These are phyloP conservation scores for Papilio gigon DNA, from an alignment of 2,888 invertebrate genomes.

Conservation along the genomic window DNA sequence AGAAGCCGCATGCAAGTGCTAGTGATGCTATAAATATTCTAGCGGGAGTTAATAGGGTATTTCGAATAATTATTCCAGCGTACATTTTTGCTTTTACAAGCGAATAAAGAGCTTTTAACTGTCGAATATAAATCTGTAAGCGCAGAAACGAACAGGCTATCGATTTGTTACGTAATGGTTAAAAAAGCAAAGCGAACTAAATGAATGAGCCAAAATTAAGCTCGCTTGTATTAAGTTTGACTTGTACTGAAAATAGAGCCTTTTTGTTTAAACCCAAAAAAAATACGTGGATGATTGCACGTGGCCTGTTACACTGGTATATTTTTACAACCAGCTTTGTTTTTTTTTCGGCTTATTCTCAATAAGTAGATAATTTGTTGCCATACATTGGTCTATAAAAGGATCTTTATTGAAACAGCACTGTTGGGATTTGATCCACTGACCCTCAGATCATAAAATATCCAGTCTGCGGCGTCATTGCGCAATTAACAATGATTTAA, in stretches of 20 bases:
- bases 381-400: neutral
- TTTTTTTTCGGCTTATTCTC: too few species aligned
- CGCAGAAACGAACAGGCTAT: constrained; percentile 18
- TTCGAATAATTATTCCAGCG: constrained; percentile 36
- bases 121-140: constrained; percentile 39
- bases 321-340: too few species aligned
- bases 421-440: neutral
- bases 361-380: too few species aligned
- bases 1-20: constrained; percentile 1
- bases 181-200: constrained; percentile 26
- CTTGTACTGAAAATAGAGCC: constrained; percentile 8
- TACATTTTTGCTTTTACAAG: constrained; percentile 31
- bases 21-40: constrained; percentile 29
- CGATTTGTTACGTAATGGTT: constrained; percentile 32
- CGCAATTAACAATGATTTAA: neutral
- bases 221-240: constrained; percentile 19
- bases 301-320: neutral
- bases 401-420: neutral
- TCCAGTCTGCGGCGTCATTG: neutral
- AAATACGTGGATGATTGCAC: neutral
- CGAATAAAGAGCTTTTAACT: constrained; percentile 40
- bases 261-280: neutral
- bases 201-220: constrained; percentile 27
- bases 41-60: constrained; percentile 34
- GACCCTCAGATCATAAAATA: neutral